Evolutionary conservation across 2,888 invertebrate genomes (phyloP), one percentile per base, ranked within the genome.

Genomic region (Syritta pipiens): DNA sequence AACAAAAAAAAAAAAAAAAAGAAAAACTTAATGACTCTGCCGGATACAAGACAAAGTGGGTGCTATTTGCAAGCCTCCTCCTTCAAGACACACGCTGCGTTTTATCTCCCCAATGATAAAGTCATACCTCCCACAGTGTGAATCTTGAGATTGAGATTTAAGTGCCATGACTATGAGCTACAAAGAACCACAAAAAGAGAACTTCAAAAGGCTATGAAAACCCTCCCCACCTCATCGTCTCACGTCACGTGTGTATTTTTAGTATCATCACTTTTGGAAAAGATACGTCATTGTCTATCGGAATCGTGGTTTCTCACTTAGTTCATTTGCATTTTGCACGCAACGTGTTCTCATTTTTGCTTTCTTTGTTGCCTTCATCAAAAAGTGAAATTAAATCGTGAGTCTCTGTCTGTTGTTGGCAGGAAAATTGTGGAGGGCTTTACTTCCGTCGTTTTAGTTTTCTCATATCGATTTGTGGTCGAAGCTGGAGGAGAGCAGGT

Each of bases 311-410:
- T 37, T 37, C 51, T 48, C 35, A 40, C 49, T 65, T 30, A 35
- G 67, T 60, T 75, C 46, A 71, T 77, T 77, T 77, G 65, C 76
- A 77, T 77, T 59, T 77, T 46, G 76, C 65, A 63, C 76, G 71
- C 76, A 77, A 65, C 42, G 44, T 59, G 57, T 30, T 46, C 44
- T 49, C 26, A 37, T 37, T 1, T 44, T 46, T 55, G 32, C 7
- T 10, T 12, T 42, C 20, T 26, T 32, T 26, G 14, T 30, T 35
- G 6, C 1, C 14, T 6, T 17, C 37, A 17, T 7, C n/a, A 37
- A 9, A 17, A 37, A 17, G 37, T 37, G 4, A 37, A 37, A 17
- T 17, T 17, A 37, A 17, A 17, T 17, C 37, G 3, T 2, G 6
- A 37, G 37, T 17, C 37, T 17, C n/a, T n/a, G n/a, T n/a, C n/a